Conservation (phyloP, 2,888 invertebrate genomes). For the Dryobota labecula region DNA sequence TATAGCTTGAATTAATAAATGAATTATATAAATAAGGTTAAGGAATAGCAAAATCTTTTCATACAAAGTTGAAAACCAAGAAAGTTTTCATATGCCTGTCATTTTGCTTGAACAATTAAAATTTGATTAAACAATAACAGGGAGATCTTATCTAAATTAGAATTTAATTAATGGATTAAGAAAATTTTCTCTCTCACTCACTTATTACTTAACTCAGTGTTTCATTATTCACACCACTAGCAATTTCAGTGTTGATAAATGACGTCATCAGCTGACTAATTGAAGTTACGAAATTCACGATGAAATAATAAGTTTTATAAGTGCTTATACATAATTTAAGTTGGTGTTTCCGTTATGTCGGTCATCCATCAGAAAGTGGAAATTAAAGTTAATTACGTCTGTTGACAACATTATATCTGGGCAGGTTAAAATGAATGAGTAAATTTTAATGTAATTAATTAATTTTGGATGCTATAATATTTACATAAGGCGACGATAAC, state of each 20-base stretch:
- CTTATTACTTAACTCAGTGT: constrained; percentile 25
- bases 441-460: constrained; percentile 40
- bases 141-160: background rate
- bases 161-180: constrained; percentile 19
- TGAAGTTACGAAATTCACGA: constrained; percentile 38
- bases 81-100: background rate
- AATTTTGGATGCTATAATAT: constrained; percentile 12
- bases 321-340: constrained; percentile 35
- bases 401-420: constrained; percentile 45
- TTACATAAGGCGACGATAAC: no score
- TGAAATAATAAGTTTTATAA: constrained; percentile 21
- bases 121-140: background rate
- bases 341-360: constrained; percentile 1
- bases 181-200: background rate
- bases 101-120: background rate
- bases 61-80: background rate
- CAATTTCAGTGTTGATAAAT: constrained; percentile 50
- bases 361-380: constrained; percentile 40
- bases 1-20: no score
- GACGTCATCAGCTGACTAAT: constrained; percentile 20
- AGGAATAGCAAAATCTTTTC: background rate
- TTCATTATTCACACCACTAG: constrained; percentile 38
- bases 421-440: constrained; percentile 32
- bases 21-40: no score
- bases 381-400: constrained; percentile 43